These are phyloP conservation scores for Vanessa tameamea DNA, from an alignment of 1,140 invertebrate species.

Conservation along the genomic window DNA sequence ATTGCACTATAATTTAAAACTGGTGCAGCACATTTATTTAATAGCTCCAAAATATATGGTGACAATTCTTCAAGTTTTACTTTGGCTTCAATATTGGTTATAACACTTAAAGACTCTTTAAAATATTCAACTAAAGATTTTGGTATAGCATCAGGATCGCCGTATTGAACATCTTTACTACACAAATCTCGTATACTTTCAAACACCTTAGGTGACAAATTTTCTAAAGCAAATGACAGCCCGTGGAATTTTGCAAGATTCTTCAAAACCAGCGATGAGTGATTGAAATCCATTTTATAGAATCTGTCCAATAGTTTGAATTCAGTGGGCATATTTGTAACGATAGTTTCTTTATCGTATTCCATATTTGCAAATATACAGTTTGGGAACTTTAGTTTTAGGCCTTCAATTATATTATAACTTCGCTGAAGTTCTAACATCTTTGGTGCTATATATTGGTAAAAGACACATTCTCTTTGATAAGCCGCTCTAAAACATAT, in stretches of 20 bases:
- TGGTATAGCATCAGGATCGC: slow-evolving; percentile 45
- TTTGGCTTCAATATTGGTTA: slow-evolving; percentile 45
- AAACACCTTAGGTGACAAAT: slow-evolving; percentile 50
- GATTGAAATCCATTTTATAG: slow-evolving; percentile 51
- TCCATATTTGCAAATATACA: slow-evolving; percentile 48
- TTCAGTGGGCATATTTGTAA: slow-evolving; percentile 31
- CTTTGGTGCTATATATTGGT: slow-evolving; percentile 46
- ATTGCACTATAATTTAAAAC: slow-evolving; percentile 51
- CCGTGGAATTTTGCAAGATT: slow-evolving; percentile 71
- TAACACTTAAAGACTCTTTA: slow-evolving; percentile 54
- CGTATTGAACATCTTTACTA: slow-evolving; percentile 56
- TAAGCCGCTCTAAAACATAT: slow-evolving; percentile 52
- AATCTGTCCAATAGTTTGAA: slow-evolving; percentile 51
- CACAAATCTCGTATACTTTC: slow-evolving; percentile 47
- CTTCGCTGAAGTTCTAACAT: slow-evolving; percentile 55
- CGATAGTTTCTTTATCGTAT: slow-evolving; percentile 56
- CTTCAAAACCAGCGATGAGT: slow-evolving; percentile 58
- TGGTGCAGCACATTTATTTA: slow-evolving; percentile 52
- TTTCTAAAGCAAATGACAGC: slow-evolving; percentile 60
- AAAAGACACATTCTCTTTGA: slow-evolving; percentile 53
- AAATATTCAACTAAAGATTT: slow-evolving; percentile 56
- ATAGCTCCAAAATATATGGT: slow-evolving; percentile 46
- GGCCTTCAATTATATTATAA: slow-evolving; percentile 55
- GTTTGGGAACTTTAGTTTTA: slow-evolving; percentile 65
- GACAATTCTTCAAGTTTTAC: slow-evolving; percentile 46